phyloP scores from a whole-genome alignment of 2,113 vertebrate genomes.

The Jaculus jaculus region DNA sequence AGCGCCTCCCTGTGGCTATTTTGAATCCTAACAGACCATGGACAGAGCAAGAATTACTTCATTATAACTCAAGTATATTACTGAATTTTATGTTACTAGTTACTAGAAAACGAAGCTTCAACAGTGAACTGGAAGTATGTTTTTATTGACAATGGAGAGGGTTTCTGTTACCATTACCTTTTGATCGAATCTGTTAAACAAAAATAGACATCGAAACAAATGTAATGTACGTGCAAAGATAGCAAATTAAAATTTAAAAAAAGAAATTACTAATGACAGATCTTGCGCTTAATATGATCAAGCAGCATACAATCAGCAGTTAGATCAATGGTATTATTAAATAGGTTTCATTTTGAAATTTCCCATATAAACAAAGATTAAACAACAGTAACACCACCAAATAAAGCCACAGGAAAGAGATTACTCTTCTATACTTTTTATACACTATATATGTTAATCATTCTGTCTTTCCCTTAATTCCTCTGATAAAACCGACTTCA shows the following conservation, averaged over 20 bases:
- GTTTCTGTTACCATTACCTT: conserved; percentile 94
- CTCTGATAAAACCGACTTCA: conserved; percentile 87
- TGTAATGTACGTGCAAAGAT: conserved; percentile 94
- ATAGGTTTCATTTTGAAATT: conserved; percentile 88
- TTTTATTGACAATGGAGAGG: conserved; percentile 95
- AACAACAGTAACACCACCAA: conserved; percentile 92
- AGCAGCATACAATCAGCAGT: conserved; percentile 88
- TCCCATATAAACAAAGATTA: conserved; percentile 90
- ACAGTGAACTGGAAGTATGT: conserved; percentile 83
- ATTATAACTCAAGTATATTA: not conserved
- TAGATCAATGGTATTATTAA: conserved; percentile 86
- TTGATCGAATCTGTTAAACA: conserved; percentile 89
- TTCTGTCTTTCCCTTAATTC: conserved; percentile 93
- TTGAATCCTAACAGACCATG: not conserved
- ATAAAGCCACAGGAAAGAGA: conserved; percentile 94
- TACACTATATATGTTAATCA: conserved; percentile 90
- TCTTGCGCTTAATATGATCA: conserved; percentile 85
- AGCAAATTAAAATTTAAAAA: conserved; percentile 84
- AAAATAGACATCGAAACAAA: conserved; percentile 93
- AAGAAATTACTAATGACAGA: conserved; percentile 93
- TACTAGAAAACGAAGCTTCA: conserved; percentile 74
- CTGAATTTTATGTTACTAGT: conserved; percentile 43
- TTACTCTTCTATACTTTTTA: conserved; percentile 90
- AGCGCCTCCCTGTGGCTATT: conserved; percentile 83
- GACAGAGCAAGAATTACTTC: not conserved